Base-by-base conservation (phyloP, 2,113 vertebrate genomes). In the Mastomys coucha region DNA sequence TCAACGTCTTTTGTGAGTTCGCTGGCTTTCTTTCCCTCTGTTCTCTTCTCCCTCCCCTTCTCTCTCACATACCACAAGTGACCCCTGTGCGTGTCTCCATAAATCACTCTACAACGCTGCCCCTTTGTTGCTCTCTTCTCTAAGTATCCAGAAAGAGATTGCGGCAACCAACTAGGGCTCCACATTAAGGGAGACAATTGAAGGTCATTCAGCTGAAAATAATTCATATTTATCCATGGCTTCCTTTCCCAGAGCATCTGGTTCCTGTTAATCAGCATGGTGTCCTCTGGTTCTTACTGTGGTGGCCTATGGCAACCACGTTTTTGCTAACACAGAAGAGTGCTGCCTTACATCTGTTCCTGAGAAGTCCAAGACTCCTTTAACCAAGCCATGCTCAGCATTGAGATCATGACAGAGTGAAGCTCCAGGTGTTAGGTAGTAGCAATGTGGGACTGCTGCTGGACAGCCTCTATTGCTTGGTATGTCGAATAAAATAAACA, bases 181-280 rank as follows among this genome's bases (percentile, higher is more conserved):
- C 77, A n/a, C 78, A 94, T 94, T 94, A 86, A 90, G 89, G 91
- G n/a, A 96, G 94, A 97, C 93, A 96, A 97, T 60, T 88, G 91
- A 95, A 98, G 97, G 95, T 97, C 97, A 97, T 75, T 97, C 96
- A 22, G 78, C 93, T 96, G 97, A 98, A 96, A 98, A 97, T 97
- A 93, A 97, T 97, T 97, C 97, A 86, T 96, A 97, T 96, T 95
- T 95, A 94, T 86, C 96, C 97, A 93, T 51, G 58, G 93, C 94
- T 97, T 97, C 93, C 97, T 97, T 89, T 88, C 81, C 87, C 31
- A 20, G 69, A 88, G 63, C 98, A 98, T 98, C 96, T 98, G 98
- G 97, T 97, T 98, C 91, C 97, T 28, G 14, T 98, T 98, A 97
- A 96, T n/a, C 94, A 85, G 97, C 97, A 92, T 95, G 96, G 95